Percentiles rank a stretch among this genome's conserved stretches.
These are phyloP conservation scores for Cyanistes caeruleus DNA, from an alignment of 2,113 vertebrate species.

Conservation along the genomic window DNA sequence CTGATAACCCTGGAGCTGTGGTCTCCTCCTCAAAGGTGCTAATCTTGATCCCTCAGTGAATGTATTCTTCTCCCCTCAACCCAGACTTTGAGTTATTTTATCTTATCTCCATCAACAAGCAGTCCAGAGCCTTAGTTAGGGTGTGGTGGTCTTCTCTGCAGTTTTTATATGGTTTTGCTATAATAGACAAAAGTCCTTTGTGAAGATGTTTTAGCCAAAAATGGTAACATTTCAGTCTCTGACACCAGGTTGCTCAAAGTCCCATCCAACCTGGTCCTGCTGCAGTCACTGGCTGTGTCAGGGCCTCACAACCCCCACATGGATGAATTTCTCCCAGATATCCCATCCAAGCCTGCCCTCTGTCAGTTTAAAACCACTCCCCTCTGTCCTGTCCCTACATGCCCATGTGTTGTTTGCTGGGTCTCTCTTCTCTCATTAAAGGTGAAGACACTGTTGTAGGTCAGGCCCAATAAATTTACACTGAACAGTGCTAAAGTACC, in stretches of 20 bases:
- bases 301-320: background rate
- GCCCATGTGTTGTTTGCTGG: background rate
- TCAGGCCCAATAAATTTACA: background rate
- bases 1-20: too few species aligned
- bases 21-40: too few species aligned
- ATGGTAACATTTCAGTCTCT: background rate
- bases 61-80: background rate
- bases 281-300: background rate
- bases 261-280: background rate
- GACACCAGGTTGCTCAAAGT: background rate
- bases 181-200: background rate
- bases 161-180: background rate
- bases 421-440: background rate
- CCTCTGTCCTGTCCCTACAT: background rate
- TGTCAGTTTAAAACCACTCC: background rate
- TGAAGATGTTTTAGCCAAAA: background rate
- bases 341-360: background rate
- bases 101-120: background rate
- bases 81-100: background rate
- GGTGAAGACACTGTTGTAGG: background rate
- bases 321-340: background rate
- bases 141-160: background rate
- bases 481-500: background rate
- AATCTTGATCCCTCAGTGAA: too few species aligned
- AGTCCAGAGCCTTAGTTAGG: background rate